Percentiles rank a stretch among this genome's conserved stretches.
Conservation (phyloP, 2,797 vertebrate species). For the Anolis apletophallus region DNA sequence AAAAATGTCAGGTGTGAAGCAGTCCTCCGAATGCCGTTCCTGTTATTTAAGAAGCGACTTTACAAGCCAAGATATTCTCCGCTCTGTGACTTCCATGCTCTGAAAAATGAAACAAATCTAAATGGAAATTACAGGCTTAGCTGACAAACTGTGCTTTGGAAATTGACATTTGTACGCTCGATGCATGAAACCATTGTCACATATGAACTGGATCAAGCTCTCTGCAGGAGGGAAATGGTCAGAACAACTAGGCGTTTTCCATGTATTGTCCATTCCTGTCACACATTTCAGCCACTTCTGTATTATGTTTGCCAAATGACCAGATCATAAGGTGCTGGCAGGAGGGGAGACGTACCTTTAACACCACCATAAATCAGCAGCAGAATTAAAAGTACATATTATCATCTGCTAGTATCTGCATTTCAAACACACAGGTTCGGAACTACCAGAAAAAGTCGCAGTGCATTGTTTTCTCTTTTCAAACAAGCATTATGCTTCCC, state of each 20-base stretch:
- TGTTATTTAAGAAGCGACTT: conserved; percentile 73
- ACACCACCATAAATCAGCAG: not conserved
- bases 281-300: not conserved
- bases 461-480: not conserved
- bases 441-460: not conserved
- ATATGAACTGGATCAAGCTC: conserved; percentile 47
- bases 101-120: conserved; percentile 78
- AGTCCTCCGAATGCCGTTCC: conserved; percentile 67
- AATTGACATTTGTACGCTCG: conserved; percentile 66
- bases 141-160: conserved; percentile 68
- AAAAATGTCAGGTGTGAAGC: conserved; percentile 21
- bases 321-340: too few relatives aligned
- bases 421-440: not conserved
- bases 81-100: conserved; percentile 70
- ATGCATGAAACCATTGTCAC: conserved; percentile 56
- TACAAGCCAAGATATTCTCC: conserved; percentile 73
- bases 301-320: not conserved
- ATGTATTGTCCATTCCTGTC: not conserved
- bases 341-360: not conserved
- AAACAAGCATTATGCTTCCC: not conserved
- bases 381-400: not conserved
- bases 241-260: conserved; percentile 31
- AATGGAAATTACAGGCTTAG: conserved; percentile 77
- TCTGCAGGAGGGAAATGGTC: conserved; percentile 26
- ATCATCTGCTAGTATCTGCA: not conserved